Evolutionary conservation across 2,888 invertebrate genomes (phyloP).

Genomic region (Stenodera caucasica): DNA sequence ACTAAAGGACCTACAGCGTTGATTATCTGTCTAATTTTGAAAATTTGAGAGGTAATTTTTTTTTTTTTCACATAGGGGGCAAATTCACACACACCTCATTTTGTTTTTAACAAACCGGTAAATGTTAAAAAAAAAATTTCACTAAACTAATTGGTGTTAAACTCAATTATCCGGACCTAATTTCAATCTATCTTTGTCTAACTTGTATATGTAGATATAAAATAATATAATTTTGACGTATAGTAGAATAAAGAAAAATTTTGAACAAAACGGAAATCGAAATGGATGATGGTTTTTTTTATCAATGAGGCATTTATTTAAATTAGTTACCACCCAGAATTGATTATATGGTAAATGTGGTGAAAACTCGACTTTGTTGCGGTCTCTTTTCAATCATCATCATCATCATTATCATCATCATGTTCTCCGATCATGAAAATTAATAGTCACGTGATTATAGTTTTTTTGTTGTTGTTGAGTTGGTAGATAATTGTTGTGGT

Average conservation of each 20-base stretch:
- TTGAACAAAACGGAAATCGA: not conserved
- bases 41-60: too few species aligned
- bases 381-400: too few species aligned
- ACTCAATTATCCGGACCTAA: conserved; percentile 3
- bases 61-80: too few species aligned
- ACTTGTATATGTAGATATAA: too few species aligned
- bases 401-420: too few species aligned
- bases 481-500: not conserved
- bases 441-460: too few species aligned
- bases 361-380: not conserved
- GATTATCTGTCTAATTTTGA: too few species aligned
- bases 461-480: not conserved
- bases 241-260: not conserved
- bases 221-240: not conserved
- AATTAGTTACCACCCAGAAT: not conserved
- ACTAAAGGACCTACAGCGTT: conserved; percentile 59
- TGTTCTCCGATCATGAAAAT: too few species aligned
- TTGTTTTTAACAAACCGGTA: not conserved
- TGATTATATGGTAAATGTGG: not conserved
- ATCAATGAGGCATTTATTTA: not conserved
- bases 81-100: not conserved
- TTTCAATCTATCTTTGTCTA: not conserved
- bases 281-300: not conserved
- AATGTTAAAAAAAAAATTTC: too few species aligned
- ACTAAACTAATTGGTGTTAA: not conserved